Base-by-base conservation (phyloP, 2,888 invertebrate genomes). In the Noctua comes region DNA sequence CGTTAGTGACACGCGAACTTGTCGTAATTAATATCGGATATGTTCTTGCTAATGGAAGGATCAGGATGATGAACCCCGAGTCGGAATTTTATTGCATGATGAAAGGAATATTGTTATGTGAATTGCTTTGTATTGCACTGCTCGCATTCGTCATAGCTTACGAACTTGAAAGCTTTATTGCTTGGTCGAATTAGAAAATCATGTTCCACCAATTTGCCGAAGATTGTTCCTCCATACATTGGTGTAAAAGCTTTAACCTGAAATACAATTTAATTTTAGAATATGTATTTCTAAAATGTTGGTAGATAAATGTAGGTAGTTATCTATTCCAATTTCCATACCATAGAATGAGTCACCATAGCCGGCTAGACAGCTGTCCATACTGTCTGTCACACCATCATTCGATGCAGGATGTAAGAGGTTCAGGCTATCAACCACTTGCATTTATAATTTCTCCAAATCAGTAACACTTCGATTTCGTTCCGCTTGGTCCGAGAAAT, bases 1-100 rank as follows among this genome's bases (percentile, higher is more conserved):
- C 90, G 91, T 91, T 91, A 91, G 83, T 87, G 86, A 91, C 95
- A 94, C 94, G 94, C 94, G 85, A 94, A 90, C 90, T 84, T 86
- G 84, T 85, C 77, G 84, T 90, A 90, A 92, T 91, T 91, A 91
- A 88, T 86, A 85, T 86, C 76, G 72, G 72, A 85, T 82, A 86
- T 83, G 76, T 80, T 81, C 80, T 83, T 77, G 82, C 68, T 81
- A 83, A 79, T 86, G 72, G 76, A 80, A 89, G 88, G 88, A 88
- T 79, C 73, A 82, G 83, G 85, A 88, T 88, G 83, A 85, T 85
- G 87, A 89, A 85, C 89, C 64, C 87, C 8, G 65, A 31, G 10
- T 65, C 51, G 77, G 72, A 82, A 77, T 88, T 82, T 87, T 68
- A 75, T 87, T 74, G 83, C 80, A 71, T 79, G 75, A 71, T 77